phyloP scores from a whole-genome alignment of 2,888 invertebrate species.

The Hybos culiciformis region DNA sequence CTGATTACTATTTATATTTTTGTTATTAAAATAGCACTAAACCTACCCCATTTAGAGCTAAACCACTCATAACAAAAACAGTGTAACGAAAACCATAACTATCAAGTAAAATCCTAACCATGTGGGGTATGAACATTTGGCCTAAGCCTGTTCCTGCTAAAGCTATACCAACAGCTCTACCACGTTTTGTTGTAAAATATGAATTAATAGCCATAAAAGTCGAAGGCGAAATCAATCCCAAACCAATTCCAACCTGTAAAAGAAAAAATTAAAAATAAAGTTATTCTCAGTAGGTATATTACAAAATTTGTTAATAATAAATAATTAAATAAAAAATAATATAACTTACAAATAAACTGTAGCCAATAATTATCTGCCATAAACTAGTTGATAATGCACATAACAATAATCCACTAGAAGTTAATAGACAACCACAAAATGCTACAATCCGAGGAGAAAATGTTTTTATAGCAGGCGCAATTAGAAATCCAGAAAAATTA shows the following conservation, averaged over 20 bases:
- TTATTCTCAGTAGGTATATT: background rate
- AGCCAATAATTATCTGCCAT: conserved; percentile 42
- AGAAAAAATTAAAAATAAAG: background rate
- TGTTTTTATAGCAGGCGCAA: conserved; percentile 50
- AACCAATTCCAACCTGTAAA: conserved; percentile 44
- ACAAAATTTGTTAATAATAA: too few relatives aligned
- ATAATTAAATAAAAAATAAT: background rate
- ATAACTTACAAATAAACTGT: conserved; percentile 41
- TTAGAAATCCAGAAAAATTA: conserved; percentile 44
- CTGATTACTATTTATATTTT: background rate
- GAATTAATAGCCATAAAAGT: conserved; percentile 58
- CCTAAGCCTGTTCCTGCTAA: conserved; percentile 64
- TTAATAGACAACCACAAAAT: conserved; percentile 39
- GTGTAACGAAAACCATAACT: conserved; percentile 51
- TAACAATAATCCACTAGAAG: conserved; percentile 39
- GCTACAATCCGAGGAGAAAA: conserved; percentile 43
- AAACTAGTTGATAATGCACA: conserved; percentile 40
- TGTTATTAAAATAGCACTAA: background rate
- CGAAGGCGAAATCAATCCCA: conserved; percentile 57
- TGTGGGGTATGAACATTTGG: conserved; percentile 59
- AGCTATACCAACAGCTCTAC: conserved; percentile 59
- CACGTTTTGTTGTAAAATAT: conserved; percentile 52
- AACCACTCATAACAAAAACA: conserved; percentile 45
- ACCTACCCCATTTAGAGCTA: conserved; percentile 52
- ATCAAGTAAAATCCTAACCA: conserved; percentile 49